Conservation (phyloP, 2,113 vertebrate genomes). For the Oreotrochilus melanogaster region DNA sequence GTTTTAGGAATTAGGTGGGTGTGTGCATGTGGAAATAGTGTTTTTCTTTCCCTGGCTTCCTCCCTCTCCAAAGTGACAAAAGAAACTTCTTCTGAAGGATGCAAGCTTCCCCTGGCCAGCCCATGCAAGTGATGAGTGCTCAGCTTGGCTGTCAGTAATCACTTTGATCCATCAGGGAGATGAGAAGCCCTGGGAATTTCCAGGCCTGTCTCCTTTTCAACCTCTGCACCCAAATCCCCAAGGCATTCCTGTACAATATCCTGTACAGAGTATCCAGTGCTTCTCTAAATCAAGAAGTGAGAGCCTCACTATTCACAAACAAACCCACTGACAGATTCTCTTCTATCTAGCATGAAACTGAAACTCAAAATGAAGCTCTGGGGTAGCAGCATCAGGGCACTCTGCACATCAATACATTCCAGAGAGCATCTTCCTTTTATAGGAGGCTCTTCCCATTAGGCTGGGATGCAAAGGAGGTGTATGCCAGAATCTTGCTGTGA, state of each 20-base stretch:
- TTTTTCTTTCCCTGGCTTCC: neutral
- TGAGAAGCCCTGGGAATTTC: neutral
- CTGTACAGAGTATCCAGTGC: neutral
- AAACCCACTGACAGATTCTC: neutral
- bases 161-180: neutral
- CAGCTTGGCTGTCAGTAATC: neutral
- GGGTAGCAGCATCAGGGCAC: neutral
- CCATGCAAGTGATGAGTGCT: fast-evolving
- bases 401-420: neutral
- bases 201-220: neutral
- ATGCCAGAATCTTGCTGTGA: neutral
- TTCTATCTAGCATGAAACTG: neutral
- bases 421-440: neutral
- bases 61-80: neutral
- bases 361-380: neutral
- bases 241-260: neutral
- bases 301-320: neutral
- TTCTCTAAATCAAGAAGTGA: neutral
- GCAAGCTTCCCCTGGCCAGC: neutral
- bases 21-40: too few relatives aligned
- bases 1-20: neutral
- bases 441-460: neutral
- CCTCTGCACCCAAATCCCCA: neutral
- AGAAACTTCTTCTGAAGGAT: neutral
- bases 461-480: neutral